Conservation (phyloP, 2,113 vertebrate species). For the Puma concolor region DNA sequence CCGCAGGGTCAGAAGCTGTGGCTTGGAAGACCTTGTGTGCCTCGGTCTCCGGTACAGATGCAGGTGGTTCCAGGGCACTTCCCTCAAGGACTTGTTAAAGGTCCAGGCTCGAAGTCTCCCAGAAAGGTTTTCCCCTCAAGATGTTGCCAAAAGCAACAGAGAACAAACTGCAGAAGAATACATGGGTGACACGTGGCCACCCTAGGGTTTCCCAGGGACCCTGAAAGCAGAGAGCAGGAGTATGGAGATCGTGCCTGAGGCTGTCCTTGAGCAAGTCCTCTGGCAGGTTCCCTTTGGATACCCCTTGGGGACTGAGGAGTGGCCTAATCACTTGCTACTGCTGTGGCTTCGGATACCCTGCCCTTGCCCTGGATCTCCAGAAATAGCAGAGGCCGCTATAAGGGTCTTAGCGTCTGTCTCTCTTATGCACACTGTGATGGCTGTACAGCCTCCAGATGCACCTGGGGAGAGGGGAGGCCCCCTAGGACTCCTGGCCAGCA, state of each 20-base stretch:
- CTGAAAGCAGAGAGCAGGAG: neutral
- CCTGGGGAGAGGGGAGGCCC: neutral
- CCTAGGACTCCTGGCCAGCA: neutral
- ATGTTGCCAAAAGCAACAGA: neutral
- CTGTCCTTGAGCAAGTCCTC: neutral
- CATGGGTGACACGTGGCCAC: neutral
- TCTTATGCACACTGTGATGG: neutral
- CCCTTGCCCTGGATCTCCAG: neutral
- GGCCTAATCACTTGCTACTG: rapidly evolving
- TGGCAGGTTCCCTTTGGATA: neutral
- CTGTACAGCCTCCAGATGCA: neutral
- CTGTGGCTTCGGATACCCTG: neutral
- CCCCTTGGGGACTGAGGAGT: neutral
- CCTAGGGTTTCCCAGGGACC: neutral
- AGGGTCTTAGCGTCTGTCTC: neutral
- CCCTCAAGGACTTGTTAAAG: neutral
- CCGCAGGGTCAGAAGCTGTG: neutral
- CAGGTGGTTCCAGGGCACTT: neutral
- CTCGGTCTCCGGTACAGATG: neutral
- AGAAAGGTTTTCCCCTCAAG: neutral
- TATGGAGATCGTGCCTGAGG: neutral
- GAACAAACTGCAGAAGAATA: neutral
- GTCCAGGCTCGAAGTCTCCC: neutral
- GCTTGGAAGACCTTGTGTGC: neutral
- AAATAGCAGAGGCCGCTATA: neutral